These are phyloP conservation scores for Mormyrops attenuatus DNA, from an alignment of 2,797 vertebrate species.

Conservation along the genomic window DNA sequence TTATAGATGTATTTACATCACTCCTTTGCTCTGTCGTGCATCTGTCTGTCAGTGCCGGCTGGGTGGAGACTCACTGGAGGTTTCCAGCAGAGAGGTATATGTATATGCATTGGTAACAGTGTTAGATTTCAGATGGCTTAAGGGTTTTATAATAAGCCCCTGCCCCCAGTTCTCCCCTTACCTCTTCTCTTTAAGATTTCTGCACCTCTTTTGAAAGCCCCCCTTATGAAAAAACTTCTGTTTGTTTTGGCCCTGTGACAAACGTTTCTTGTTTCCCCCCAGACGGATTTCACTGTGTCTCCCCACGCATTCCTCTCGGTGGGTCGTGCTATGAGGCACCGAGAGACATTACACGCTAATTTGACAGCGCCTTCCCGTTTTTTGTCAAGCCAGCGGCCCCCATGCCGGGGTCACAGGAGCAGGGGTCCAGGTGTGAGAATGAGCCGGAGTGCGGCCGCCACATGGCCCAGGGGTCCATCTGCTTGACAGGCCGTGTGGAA, in stretches of 20 bases:
- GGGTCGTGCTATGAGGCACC: background rate
- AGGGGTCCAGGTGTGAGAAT: background rate
- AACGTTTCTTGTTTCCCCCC: conserved; percentile 29
- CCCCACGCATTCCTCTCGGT: background rate
- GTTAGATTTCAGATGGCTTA: conserved; percentile 49
- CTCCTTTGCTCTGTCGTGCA: background rate
- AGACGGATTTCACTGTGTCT: conserved; percentile 14
- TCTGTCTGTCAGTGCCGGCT: conserved; percentile 8
- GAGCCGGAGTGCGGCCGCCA: background rate
- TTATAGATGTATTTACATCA: background rate
- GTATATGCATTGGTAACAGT: conserved; percentile 41
- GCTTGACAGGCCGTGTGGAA: background rate
- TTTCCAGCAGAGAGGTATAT: conserved; percentile 37
- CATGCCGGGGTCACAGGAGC: background rate
- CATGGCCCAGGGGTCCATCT: background rate
- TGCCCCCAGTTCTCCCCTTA: conserved; percentile 21
- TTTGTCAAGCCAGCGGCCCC: background rate
- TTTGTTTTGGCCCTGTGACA: conserved; percentile 45
- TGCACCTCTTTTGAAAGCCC: conserved; percentile 37
- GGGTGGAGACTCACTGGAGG: conserved; percentile 24
- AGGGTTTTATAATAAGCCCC: conserved; percentile 42
- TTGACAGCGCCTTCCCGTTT: background rate
- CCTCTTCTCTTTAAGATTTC: conserved; percentile 28
- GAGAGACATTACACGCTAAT: background rate
- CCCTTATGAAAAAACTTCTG: conserved; percentile 41